phyloP scores from a whole-genome alignment of 2,797 vertebrate species.

The Hippocampus kuda region DNA sequence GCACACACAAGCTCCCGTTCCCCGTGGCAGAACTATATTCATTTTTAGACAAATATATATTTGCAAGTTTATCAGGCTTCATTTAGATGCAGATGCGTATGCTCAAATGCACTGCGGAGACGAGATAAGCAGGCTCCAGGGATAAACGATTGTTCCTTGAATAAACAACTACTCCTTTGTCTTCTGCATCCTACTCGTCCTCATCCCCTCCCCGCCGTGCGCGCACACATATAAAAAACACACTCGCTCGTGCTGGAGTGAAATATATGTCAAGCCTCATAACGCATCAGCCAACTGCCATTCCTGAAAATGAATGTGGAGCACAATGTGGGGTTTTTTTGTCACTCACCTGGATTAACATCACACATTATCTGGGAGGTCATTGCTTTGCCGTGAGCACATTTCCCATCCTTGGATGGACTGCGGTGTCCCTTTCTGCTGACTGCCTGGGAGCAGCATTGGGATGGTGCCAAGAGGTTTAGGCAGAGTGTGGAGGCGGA shows the following conservation, averaged over 20 bases:
- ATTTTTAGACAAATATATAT: conserved; percentile 21
- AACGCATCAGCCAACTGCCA: conserved; percentile 10
- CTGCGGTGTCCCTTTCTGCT: conserved; percentile 38
- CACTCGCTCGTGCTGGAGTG: conserved; percentile 1
- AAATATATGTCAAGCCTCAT: conserved; percentile 34
- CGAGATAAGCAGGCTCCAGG: conserved; percentile 47
- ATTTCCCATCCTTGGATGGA: conserved; percentile 29
- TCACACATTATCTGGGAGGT: conserved; percentile 26
- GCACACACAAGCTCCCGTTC: conserved; percentile 11
- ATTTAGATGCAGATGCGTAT: conserved; percentile 35
- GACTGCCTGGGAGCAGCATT: conserved; percentile 34
- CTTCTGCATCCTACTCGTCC: conserved; percentile 30
- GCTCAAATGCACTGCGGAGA: conserved; percentile 30
- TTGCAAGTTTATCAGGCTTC: conserved; percentile 37
- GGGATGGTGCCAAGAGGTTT: conserved; percentile 40
- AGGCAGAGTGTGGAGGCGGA: conserved; percentile 38
- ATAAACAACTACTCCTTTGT: conserved; percentile 47
- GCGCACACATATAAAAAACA: conserved; percentile 4
- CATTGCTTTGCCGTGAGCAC: conserved; percentile 28
- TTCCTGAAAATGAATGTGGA: conserved; percentile 10
- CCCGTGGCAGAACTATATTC: conserved; percentile 10
- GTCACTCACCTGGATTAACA: conserved; percentile 44
- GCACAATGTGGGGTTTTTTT: conserved; percentile 12
- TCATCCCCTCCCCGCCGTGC: conserved; percentile 19
- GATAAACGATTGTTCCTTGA: conserved; percentile 35